A percentile compares a stretch with the other conserved stretches of the same genome.
Evolutionary conservation across 2,113 vertebrate genomes (phyloP).

Genomic region (Cyprinodon brontotheroides): DNA sequence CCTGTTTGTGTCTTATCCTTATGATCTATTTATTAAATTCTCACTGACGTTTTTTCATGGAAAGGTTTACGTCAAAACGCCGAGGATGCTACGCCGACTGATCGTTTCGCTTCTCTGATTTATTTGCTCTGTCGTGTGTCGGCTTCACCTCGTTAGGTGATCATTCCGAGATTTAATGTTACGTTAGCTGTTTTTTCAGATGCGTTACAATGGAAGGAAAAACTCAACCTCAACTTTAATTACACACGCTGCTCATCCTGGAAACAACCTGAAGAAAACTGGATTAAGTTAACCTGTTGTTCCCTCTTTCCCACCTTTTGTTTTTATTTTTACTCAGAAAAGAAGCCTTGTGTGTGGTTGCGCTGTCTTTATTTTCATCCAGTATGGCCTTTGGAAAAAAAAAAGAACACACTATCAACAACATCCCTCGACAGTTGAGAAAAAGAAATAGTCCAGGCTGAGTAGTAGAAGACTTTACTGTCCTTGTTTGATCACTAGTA

Average conservation of each 20-base stretch:
- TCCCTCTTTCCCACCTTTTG: slow-evolving; percentile 27
- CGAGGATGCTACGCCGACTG: slow-evolving; percentile 57
- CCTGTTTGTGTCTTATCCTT: slow-evolving; percentile 58
- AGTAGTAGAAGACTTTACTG: slow-evolving; percentile 77
- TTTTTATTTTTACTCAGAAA: slow-evolving; percentile 67
- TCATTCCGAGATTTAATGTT: slow-evolving; percentile 58
- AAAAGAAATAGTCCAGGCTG: slow-evolving; percentile 70
- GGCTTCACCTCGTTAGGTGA: slow-evolving; percentile 52
- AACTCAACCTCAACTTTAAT: slow-evolving; percentile 12
- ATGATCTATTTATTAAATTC: slow-evolving; percentile 68
- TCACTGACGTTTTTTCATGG: slow-evolving; percentile 33
- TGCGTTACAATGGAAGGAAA: slow-evolving; percentile 41
- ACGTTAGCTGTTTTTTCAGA: slow-evolving; percentile 41
- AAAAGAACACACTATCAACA: slow-evolving; percentile 61
- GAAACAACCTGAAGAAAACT: slow-evolving; percentile 58
- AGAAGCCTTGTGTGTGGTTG: slow-evolving; percentile 69
- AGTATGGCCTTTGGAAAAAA: slow-evolving; percentile 58
- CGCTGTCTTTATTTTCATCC: slow-evolving; percentile 68
- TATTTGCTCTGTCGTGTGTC: slow-evolving; percentile 66
- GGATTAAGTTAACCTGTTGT: slow-evolving; percentile 64
- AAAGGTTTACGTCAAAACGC: slow-evolving; percentile 44
- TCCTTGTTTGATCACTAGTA: slow-evolving; percentile 83
- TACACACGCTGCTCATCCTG: slow-evolving; percentile 56
- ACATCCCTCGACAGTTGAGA: slow-evolving; percentile 70
- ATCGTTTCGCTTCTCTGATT: slow-evolving; percentile 39